Evolutionary conservation across 2,888 invertebrate species (phyloP), one percentile per base, ranked within the genome.

Genomic region (Tetragonisca angustula): DNA sequence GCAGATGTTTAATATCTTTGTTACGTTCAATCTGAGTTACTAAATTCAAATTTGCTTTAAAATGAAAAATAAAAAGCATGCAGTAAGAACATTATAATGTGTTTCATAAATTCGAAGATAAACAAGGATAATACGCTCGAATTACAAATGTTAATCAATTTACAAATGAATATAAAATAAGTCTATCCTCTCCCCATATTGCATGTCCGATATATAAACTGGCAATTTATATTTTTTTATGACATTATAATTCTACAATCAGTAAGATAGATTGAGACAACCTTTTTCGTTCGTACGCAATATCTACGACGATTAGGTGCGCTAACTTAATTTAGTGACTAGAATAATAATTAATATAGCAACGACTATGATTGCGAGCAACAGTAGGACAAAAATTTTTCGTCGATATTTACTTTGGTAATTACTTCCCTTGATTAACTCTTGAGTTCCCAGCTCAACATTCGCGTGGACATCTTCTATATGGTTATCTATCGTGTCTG

Each of bases 401-500:
- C 96, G 96, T 79, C 98, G 96, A 94, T 97, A 97, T 93, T 96
- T 96, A 94, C 97, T 97, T 94, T 98, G 97, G 95, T 98, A 97
- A 89, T 96, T 96, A 54, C 97, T 96, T 27, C 98, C 98, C 94
- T 98, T 98, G n/a, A 96, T 95, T 64, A 98, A 94, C 91, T 98
- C 97, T 85, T 96, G 96, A 11, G 96, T 96, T 0, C 98, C 98
- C n/a, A 96, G 95, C 93, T 98, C 98, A 6, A 98, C 97, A 90
- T 97, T 96, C 4, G 96, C 96, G 74, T 96, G 96, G 1, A 97
- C 96, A 81, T 96, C 95, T 91, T 98, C 98, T 91, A 98, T 97
- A 94, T 97, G 97, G 90, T 96, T 97, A 94, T 98, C 98, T 89
- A 98, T 98, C 11, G 97, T 96, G 94, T 98, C 98, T 98, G 75